Conservation (phyloP, 1,140 invertebrate genomes). For the Diuraphis noxia region DNA sequence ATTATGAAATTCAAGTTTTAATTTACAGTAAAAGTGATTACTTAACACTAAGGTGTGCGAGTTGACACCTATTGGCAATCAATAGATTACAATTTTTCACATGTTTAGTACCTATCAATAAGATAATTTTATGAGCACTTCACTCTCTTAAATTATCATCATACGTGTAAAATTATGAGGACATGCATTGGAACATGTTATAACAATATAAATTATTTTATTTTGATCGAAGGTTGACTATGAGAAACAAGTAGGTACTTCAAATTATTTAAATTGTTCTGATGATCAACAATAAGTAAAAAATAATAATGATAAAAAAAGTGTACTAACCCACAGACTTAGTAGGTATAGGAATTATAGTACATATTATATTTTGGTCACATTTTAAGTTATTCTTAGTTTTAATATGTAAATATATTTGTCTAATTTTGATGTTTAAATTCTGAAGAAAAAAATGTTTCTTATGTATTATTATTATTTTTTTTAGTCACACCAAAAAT, state of each 20-base stretch:
- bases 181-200: not conserved
- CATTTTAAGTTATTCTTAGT: too few species aligned
- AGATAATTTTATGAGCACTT: not conserved
- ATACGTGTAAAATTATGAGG: not conserved
- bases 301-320: not conserved
- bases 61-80: not conserved
- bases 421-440: too few species aligned
- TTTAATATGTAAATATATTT: too few species aligned
- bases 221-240: conserved; percentile 6
- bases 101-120: not conserved
- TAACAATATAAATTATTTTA: not conserved
- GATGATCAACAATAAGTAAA: not conserved
- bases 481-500: too few species aligned
- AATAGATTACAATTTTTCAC: not conserved
- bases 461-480: too few species aligned
- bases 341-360: not conserved
- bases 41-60: not conserved
- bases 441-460: too few species aligned
- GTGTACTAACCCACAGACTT: not conserved
- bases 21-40: not conserved
- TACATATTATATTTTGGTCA: not conserved
- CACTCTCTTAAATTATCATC: not conserved
- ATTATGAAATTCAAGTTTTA: not conserved
- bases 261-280: not conserved
- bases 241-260: not conserved